A percentile compares a stretch with the other conserved stretches of the same genome.
Evolutionary conservation across 2,113 vertebrate genomes (phyloP).

Genomic region (Callaeas wilsoni): DNA sequence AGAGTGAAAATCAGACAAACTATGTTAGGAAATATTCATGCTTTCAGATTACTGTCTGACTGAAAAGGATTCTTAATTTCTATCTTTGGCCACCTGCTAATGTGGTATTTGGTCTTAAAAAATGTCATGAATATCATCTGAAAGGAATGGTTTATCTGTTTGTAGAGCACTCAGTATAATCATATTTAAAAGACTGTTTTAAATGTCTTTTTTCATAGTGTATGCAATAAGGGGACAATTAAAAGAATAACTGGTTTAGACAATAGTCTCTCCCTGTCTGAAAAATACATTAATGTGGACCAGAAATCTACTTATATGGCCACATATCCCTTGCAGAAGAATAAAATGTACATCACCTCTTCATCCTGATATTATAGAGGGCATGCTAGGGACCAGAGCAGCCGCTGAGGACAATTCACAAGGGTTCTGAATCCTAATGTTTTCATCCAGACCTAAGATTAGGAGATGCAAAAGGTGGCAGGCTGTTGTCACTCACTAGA

Average conservation of each 20-base stretch:
- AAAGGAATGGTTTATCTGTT: not conserved
- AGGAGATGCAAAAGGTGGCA: not conserved
- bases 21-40: not conserved
- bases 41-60: not conserved
- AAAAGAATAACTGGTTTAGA: not conserved
- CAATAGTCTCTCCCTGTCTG: not conserved
- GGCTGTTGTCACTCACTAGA: not conserved
- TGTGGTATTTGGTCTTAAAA: not conserved
- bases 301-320: not conserved
- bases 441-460: not conserved
- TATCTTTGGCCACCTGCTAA: not conserved
- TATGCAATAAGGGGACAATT: accelerated
- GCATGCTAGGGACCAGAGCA: not conserved
- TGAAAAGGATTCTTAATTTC: not conserved
- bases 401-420: not conserved
- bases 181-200: not conserved
- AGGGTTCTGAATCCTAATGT: not conserved
- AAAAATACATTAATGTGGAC: not conserved
- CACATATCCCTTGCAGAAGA: not conserved
- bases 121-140: not conserved
- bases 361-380: not conserved
- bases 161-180: not conserved
- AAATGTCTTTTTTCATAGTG: not conserved
- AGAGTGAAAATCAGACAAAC: not conserved
- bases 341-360: not conserved